phyloP scores from a whole-genome alignment of 1,140 invertebrate species.

The Druon quercuslanigerum region DNA sequence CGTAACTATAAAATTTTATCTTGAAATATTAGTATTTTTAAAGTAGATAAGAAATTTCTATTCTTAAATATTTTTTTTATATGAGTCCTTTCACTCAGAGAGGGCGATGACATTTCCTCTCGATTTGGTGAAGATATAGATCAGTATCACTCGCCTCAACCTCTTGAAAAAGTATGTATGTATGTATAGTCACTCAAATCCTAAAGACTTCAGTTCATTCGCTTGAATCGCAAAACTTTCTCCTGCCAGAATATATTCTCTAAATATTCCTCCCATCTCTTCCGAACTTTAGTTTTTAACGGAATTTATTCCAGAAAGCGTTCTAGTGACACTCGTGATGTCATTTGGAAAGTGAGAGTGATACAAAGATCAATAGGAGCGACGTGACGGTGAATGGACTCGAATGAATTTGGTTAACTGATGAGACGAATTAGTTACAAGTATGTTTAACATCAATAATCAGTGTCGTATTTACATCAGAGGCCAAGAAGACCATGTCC shows the following conservation, averaged over 20 bases:
- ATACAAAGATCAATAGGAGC: constrained; percentile 32
- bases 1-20: constrained; percentile 12
- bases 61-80: neutral
- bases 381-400: constrained; percentile 6
- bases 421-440: too few species aligned
- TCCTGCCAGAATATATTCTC: constrained; percentile 59
- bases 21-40: neutral
- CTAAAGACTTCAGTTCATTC: constrained; percentile 47
- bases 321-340: neutral
- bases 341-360: constrained; percentile 37
- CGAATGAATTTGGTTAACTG: too few species aligned
- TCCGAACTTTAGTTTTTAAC: constrained; percentile 43
- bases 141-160: neutral
- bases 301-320: too few species aligned
- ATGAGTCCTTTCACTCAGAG: constrained; percentile 18
- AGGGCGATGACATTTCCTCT: neutral
- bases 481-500: too few species aligned
- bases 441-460: too few species aligned
- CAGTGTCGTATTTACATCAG: too few species aligned
- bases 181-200: neutral
- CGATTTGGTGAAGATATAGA: neutral
- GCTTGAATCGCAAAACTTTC: constrained; percentile 58
- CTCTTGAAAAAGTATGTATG: neutral
- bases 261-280: constrained; percentile 44
- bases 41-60: neutral